phyloP scores from a whole-genome alignment of 1,140 invertebrate species.

The Drosophila malerkotliana region DNA sequence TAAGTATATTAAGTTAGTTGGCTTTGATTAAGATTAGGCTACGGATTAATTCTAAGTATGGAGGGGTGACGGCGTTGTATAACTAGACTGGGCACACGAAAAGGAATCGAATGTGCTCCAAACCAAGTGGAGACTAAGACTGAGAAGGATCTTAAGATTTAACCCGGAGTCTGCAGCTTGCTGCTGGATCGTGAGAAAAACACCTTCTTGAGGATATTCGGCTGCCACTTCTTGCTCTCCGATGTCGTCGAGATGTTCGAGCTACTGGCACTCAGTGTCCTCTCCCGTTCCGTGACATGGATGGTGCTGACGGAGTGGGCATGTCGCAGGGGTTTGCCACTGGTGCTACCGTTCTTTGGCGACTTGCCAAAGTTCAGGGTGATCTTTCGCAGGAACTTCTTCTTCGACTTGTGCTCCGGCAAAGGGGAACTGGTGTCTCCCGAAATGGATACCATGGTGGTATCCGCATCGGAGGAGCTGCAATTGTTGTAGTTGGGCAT shows the following conservation, averaged over 20 bases:
- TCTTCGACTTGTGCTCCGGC: constrained; percentile 55
- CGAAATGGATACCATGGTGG: constrained; percentile 34
- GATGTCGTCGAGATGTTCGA: constrained; percentile 73
- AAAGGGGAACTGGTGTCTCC: constrained; percentile 50
- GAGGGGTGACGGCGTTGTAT: constrained; percentile 47
- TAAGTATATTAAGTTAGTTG: constrained; percentile 78
- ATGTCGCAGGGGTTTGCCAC: constrained; percentile 50
- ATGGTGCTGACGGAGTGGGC: constrained; percentile 67
- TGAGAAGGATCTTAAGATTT: constrained; percentile 4
- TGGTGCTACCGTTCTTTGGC: constrained; percentile 23
- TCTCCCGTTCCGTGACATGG: constrained; percentile 53
- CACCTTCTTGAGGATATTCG: constrained; percentile 65
- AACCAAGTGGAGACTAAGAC: neutral
- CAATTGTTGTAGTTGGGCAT: constrained; percentile 44
- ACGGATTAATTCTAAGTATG: constrained; percentile 61
- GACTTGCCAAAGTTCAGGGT: constrained; percentile 43
- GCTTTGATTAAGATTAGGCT: constrained; percentile 54
- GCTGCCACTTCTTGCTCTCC: constrained; percentile 73
- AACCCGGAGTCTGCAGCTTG: constrained; percentile 65
- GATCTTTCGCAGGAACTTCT: constrained; percentile 51
- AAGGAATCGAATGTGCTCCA: constrained; percentile 3
- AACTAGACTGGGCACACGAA: constrained; percentile 19
- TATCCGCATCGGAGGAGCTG: constrained; percentile 29
- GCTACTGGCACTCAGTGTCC: constrained; percentile 58
- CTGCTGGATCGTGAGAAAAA: constrained; percentile 67